Percentiles rank a stretch among this genome's conserved stretches.
phyloP scores from a whole-genome alignment of 2,113 vertebrate genomes.

The Himantopus leucocephalus region DNA sequence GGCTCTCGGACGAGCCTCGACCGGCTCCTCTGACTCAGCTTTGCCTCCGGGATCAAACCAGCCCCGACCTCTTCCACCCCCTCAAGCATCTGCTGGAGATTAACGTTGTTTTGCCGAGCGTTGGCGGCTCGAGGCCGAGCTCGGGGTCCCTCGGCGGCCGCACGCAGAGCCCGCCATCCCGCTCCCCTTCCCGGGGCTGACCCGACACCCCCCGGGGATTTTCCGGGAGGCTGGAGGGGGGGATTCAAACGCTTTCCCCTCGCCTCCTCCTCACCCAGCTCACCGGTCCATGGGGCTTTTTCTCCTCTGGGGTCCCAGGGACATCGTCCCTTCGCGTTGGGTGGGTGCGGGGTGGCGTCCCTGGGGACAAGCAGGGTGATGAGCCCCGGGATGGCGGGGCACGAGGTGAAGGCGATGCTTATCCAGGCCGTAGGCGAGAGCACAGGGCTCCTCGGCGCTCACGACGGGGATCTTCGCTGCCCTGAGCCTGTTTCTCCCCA shows the following conservation, averaged over 20 bases:
- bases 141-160: fast-evolving
- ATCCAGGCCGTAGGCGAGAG: not conserved
- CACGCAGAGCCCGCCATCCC: not conserved
- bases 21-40: not conserved
- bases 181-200: not conserved
- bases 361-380: not conserved
- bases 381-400: not conserved
- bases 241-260: fast-evolving
- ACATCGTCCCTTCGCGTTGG: fast-evolving
- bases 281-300: not conserved
- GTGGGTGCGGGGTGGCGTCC: fast-evolving
- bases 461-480: no score
- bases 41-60: not conserved
- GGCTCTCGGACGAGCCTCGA: fast-evolving
- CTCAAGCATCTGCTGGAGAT: not conserved
- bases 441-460: no score
- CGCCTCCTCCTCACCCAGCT: not conserved
- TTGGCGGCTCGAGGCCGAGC: not conserved
- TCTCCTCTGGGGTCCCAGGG: not conserved
- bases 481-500: not conserved
- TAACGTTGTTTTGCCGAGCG: not conserved
- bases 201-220: fast-evolving
- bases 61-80: not conserved
- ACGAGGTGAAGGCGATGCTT: not conserved
- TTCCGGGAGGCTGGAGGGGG: not conserved